phyloP scores from a whole-genome alignment of 2,888 invertebrate genomes.

The Cotesia congregata region DNA sequence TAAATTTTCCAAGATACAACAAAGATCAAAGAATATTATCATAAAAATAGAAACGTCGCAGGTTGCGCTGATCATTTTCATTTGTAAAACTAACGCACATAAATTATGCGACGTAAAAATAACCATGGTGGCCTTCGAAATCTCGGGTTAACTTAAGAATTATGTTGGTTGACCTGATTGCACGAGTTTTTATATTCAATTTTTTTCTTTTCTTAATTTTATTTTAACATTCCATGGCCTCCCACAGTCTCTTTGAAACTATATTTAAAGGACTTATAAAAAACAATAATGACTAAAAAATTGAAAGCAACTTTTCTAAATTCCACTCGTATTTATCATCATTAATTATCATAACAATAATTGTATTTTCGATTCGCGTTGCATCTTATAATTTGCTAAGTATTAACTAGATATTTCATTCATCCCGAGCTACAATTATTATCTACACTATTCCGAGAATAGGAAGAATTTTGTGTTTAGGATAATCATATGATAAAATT shows the following conservation, averaged over 20 bases:
- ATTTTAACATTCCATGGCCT: not conserved
- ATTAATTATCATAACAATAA: constrained; percentile 12
- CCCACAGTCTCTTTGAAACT: not conserved
- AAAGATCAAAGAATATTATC: constrained; percentile 38
- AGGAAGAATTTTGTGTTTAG: no score
- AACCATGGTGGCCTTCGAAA: constrained; percentile 34
- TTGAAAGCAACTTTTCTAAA: not conserved
- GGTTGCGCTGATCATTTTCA: constrained; percentile 38
- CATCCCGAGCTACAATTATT: no score
- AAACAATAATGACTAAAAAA: not conserved
- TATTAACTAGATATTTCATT: constrained; percentile 5
- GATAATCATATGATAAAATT: no score
- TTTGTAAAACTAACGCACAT: constrained; percentile 25
- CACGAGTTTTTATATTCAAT: constrained; percentile 7
- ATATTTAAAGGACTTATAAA: not conserved
- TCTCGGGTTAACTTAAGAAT: constrained; percentile 35
- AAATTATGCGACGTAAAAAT: constrained; percentile 42
- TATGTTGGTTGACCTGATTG: constrained; percentile 33
- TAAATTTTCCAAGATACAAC: not conserved
- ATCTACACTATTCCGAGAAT: no score
- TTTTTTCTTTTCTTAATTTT: constrained; percentile 6
- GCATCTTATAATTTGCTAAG: constrained; percentile 10
- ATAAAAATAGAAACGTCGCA: constrained; percentile 57
- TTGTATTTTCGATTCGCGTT: constrained; percentile 33
- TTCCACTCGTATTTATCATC: not conserved